Percentiles rank a stretch among this genome's conserved stretches.
phyloP scores from a whole-genome alignment of 2,888 invertebrate species.

The Hypomecis atomaria region DNA sequence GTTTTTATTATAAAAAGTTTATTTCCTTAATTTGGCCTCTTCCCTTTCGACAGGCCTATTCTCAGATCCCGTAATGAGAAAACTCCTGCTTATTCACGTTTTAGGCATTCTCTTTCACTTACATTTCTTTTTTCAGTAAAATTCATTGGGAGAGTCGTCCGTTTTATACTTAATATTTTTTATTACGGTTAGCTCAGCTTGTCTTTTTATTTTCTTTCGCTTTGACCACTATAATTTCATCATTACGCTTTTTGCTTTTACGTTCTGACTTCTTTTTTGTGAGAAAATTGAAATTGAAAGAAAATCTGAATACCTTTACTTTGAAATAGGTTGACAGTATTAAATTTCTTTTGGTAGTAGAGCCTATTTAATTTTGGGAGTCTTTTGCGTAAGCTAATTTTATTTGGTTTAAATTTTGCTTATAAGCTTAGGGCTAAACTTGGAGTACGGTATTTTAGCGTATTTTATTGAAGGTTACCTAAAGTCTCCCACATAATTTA shows the following conservation, averaged over 20 bases:
- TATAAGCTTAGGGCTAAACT: too few species aligned
- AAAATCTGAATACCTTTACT: background rate
- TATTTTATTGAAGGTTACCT: background rate
- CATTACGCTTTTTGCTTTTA: conserved; percentile 20
- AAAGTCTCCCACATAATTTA: background rate
- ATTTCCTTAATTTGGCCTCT: conserved; percentile 77
- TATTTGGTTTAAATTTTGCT: too few species aligned
- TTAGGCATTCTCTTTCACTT: conserved; percentile 57
- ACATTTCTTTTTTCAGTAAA: conserved; percentile 51
- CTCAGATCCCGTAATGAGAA: conserved; percentile 63
- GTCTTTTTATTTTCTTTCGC: conserved; percentile 31
- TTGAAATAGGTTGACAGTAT: background rate
- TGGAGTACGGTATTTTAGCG: too few species aligned
- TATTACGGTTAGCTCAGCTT: conserved; percentile 22
- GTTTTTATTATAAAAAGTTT: conserved; percentile 76
- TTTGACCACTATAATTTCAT: conserved; percentile 33
- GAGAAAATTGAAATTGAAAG: background rate
- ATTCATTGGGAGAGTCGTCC: conserved; percentile 40
- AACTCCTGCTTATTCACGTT: conserved; percentile 60
- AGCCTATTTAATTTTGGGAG: background rate
- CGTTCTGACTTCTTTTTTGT: conserved; percentile 8
- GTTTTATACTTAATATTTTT: conserved; percentile 27
- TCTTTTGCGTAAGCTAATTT: too few species aligned
- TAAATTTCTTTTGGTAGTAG: conserved; percentile 1
- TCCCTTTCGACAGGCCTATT: conserved; percentile 64